Evolutionary conservation across 1,140 invertebrate species (phyloP).

Genomic region (Rhopalosiphum maidis): DNA sequence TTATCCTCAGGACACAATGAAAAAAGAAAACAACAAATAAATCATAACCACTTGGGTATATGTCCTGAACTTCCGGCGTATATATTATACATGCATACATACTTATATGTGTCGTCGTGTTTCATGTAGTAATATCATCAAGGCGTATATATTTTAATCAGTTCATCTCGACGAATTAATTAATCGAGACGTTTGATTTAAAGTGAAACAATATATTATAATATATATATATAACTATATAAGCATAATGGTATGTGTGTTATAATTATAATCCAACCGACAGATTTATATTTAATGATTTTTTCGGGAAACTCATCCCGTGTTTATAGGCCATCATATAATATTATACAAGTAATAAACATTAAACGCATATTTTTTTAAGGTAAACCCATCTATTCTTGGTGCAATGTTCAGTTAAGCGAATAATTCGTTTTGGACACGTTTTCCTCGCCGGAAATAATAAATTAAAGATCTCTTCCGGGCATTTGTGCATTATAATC

Average conservation of each 20-base stretch:
- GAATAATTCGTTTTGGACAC: not conserved
- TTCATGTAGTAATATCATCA: not conserved
- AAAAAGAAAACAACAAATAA: not conserved
- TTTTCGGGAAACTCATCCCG: not conserved
- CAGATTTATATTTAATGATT: not conserved
- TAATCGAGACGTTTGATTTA: not conserved
- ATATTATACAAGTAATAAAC: not conserved
- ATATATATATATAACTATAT: no score
- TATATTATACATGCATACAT: not conserved
- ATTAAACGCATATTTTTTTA: not conserved
- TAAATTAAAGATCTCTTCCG: not conserved
- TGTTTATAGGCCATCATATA: not conserved
- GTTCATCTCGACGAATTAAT: not conserved
- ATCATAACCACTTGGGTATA: not conserved
- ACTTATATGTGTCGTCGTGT: not conserved
- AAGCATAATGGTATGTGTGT: not conserved
- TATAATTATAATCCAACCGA: not conserved
- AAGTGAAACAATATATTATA: not conserved
- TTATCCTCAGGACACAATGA: constrained; percentile 10
- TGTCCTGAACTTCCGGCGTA: not conserved
- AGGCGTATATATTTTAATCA: not conserved
- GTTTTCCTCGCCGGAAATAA: not conserved
- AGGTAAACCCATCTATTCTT: not conserved
- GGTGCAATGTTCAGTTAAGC: not conserved
- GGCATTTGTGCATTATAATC: not conserved